These are phyloP conservation scores for Temnothorax curvispinosus DNA, from an alignment of 1,140 invertebrate genomes.

Conservation along the genomic window DNA sequence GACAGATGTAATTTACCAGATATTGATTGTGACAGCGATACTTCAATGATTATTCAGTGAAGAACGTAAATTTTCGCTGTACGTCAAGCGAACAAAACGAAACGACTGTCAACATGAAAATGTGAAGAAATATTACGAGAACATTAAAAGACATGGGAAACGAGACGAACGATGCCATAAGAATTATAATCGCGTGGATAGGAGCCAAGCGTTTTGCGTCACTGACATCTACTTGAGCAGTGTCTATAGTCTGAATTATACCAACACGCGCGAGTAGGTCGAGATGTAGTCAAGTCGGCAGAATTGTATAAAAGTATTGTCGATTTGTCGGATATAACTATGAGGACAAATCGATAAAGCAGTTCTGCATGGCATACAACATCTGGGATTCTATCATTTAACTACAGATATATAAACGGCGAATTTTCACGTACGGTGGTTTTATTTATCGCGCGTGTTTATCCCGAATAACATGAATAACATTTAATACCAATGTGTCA, in stretches of 20 bases:
- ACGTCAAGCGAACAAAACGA: neutral
- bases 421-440: neutral
- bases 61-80: neutral
- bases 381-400: neutral
- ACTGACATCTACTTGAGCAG: neutral
- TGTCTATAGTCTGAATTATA: slow-evolving; percentile 30
- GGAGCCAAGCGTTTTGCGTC: neutral
- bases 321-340: slow-evolving; percentile 22
- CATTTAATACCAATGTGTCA: neutral
- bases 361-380: neutral
- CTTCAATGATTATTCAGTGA: neutral
- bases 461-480: neutral
- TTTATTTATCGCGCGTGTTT: neutral
- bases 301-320: neutral
- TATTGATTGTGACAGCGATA: slow-evolving; percentile 32
- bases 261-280: slow-evolving; percentile 38
- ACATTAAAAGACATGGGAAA: neutral
- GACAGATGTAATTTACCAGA: neutral
- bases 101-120: slow-evolving; percentile 9
- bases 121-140: neutral
- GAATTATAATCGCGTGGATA: slow-evolving; percentile 34
- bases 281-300: slow-evolving; percentile 11
- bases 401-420: neutral
- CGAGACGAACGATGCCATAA: neutral
- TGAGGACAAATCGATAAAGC: slow-evolving; percentile 38